A percentile compares a stretch with the other conserved stretches of the same genome.
phyloP scores from a whole-genome alignment of 2,113 vertebrate genomes.

The Nestor notabilis region DNA sequence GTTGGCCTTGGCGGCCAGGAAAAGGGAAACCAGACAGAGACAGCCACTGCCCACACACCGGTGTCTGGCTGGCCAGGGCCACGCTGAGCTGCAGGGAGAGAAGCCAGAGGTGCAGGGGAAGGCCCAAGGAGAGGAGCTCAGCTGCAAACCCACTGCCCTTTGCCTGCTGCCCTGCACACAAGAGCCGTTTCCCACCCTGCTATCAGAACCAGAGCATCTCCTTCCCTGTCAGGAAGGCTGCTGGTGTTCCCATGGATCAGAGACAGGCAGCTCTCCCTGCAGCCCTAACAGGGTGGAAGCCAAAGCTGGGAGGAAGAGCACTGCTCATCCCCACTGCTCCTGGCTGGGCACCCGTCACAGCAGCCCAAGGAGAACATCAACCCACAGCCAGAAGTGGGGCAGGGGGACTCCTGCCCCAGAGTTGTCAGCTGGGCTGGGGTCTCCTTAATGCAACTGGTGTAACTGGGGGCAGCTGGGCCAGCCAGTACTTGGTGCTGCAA shows the following conservation, averaged over 20 bases:
- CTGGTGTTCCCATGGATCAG: rapidly evolving
- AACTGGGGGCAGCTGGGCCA: not conserved
- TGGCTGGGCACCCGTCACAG: not conserved
- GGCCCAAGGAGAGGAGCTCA: not conserved
- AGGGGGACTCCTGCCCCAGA: not conserved
- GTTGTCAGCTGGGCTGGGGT: not conserved
- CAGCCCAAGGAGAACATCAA: not conserved
- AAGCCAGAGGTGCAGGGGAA: not conserved
- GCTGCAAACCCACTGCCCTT: not conserved
- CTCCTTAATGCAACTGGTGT: not conserved
- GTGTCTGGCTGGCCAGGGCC: not conserved
- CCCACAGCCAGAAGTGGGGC: not conserved
- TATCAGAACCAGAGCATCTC: not conserved
- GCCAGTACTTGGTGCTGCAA: not conserved
- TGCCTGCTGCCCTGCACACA: not conserved
- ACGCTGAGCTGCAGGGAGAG: not conserved
- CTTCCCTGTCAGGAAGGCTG: not conserved
- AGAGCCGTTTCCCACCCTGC: not conserved
- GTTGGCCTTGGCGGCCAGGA: not conserved
- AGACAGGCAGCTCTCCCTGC: not conserved
- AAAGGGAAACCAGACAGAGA: not conserved
- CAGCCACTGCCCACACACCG: not conserved
- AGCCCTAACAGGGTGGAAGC: not conserved
- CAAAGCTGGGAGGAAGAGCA: not conserved
- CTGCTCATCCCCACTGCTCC: not conserved